Percentiles rank a stretch among this genome's conserved stretches.
phyloP scores from a whole-genome alignment of 2,797 vertebrate genomes.

The Scolopax rusticola region DNA sequence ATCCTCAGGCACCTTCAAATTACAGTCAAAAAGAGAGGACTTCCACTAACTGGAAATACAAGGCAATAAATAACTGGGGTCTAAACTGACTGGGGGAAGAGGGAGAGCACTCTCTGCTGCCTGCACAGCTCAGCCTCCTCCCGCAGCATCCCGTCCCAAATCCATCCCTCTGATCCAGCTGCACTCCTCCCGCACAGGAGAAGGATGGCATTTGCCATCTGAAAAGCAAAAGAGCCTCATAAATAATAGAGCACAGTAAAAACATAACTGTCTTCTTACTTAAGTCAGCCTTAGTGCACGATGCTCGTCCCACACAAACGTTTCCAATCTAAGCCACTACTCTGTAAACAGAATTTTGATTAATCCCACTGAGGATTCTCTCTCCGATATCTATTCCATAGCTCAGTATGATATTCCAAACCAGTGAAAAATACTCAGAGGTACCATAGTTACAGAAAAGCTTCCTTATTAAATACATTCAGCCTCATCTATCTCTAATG shows the following conservation, averaged over 20 bases:
- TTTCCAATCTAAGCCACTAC: not conserved
- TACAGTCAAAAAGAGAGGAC: not conserved
- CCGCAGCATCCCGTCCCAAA: not conserved
- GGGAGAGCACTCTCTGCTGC: not conserved
- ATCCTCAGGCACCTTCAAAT: not conserved
- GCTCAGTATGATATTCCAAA: not conserved
- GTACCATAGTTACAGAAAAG: not conserved
- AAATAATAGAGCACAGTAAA: not conserved
- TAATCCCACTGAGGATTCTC: not conserved
- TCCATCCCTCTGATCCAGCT: not conserved
- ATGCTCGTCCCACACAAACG: not conserved
- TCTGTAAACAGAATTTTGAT: slow-evolving; percentile 7
- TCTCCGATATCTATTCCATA: not conserved
- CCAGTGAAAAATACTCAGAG: not conserved
- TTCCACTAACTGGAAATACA: not conserved
- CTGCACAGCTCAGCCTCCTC: not conserved
- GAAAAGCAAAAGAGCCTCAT: not conserved
- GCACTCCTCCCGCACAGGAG: not conserved
- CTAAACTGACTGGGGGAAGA: not conserved
- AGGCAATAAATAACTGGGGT: not conserved
- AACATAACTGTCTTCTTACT: not conserved
- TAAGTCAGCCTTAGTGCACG: not conserved
- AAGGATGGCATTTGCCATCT: not conserved
- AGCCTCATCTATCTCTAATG: not conserved
- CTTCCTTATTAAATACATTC: not conserved